Conservation (phyloP, 1,140 invertebrate species). For the Periplaneta americana region DNA sequence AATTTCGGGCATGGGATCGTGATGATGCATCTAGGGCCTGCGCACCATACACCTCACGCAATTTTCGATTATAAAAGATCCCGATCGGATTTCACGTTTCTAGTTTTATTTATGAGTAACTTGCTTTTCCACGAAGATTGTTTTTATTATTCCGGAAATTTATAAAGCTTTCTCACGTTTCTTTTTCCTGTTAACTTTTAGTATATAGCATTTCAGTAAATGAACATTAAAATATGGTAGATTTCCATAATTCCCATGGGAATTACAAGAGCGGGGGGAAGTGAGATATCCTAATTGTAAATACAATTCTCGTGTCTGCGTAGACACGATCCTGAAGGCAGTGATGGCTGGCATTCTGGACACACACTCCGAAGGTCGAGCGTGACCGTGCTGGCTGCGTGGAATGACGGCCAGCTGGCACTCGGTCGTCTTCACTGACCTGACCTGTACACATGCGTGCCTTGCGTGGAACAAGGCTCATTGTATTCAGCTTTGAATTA, state of each 20-base stretch:
- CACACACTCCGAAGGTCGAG: background rate
- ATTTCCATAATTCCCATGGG: background rate
- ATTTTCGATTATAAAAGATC: background rate
- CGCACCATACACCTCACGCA: background rate
- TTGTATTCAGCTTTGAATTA: background rate
- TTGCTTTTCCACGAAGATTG: background rate
- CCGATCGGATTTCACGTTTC: background rate
- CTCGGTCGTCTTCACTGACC: background rate
- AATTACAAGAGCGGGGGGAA: background rate
- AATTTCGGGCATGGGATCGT: background rate
- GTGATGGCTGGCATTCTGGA: too few species aligned
- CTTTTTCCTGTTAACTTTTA: background rate
- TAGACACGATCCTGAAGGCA: too few species aligned
- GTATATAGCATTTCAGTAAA: background rate
- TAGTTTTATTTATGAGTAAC: too few species aligned
- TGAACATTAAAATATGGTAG: background rate
- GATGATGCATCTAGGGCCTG: background rate
- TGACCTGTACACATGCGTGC: too few species aligned
- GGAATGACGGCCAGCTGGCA: too few species aligned
- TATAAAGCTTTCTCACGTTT: background rate
- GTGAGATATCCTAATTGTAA: background rate
- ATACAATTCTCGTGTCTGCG: background rate
- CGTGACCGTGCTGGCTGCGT: background rate
- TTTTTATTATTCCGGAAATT: background rate
- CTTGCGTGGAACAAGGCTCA: background rate